These are phyloP conservation scores for Gorsachius goisagi DNA, from an alignment of 2,113 vertebrate species.

Conservation along the genomic window DNA sequence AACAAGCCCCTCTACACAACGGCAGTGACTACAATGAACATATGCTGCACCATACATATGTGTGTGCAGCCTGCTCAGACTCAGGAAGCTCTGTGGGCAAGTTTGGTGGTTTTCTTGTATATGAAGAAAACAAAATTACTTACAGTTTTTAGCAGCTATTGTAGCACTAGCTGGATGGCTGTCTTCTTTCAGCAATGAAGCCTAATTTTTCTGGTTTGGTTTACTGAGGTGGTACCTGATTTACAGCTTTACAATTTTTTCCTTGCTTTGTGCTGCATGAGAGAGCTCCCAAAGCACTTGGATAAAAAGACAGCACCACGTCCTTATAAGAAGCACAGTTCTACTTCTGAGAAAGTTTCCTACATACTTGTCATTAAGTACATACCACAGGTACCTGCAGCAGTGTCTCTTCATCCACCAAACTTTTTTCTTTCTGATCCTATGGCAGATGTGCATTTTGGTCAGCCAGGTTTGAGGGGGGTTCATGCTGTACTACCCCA, in stretches of 20 bases:
- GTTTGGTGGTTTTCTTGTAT: not conserved
- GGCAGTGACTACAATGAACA: not conserved
- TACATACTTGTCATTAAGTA: not conserved
- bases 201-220: not conserved
- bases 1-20: not conserved
- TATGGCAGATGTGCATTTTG: not conserved
- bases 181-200: not conserved
- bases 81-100: not conserved
- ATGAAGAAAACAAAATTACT: not conserved
- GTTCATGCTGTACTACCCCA: not conserved
- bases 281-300: not conserved
- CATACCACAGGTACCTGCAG: not conserved
- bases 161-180: not conserved
- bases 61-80: not conserved
- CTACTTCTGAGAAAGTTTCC: not conserved
- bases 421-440: not conserved
- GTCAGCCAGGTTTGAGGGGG: not conserved
- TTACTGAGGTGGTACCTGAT: not conserved
- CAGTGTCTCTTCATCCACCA: not conserved
- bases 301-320: accelerated
- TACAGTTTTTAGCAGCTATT: not conserved
- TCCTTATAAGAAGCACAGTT: not conserved
- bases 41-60: accelerated
- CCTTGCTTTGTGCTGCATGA: not conserved
- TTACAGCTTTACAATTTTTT: not conserved